Base-by-base conservation (phyloP, 2,797 vertebrate species). In the Chiroxiphia lanceolata region DNA sequence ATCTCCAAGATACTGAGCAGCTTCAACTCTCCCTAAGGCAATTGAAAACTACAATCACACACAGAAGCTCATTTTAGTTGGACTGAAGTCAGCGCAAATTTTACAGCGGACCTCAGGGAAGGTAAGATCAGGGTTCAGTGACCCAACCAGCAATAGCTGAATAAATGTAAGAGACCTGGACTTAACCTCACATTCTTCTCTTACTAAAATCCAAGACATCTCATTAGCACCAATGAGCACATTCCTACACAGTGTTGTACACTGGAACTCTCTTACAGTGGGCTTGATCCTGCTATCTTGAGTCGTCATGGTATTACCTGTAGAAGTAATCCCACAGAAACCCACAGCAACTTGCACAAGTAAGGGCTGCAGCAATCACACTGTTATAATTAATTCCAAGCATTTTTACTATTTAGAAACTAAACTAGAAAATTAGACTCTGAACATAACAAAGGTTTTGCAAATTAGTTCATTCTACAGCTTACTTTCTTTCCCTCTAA, bases 231-330 rank as follows among this genome's bases (percentile, higher is more conserved):
- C 84, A 89, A 57, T 0, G 27, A 48, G 38, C 9, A 1, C 40
- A 85, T 50, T n/a, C 25, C 53, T 33, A 68, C 54, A 12, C 0
- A 1, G 14, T 8, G 31, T 61, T 2, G 0, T 36, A 27, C 0
- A 0, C 48, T 29, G 19, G 44, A 94, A 74, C 33, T 59, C 36
- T 13, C 47, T 45, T 34, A 54, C 51, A 40, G 59, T 0, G 2
- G 23, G 33, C 42, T 51, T 25, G 21, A 76, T 50, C 53, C 82
- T 80, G 44, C 45, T 36, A 7, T 10, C 29, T 15, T 29, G 4
- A 76, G 57, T 67, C 7, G 2, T 27, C 42, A 57, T 31, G 67
- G 14, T 23, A 84, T 17, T 13, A 94, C 68, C 42, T 59, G 29
- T 45, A 45, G 50, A 83, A 81, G 38, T 53, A 67, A 78, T 29